Percentiles rank a stretch among this genome's conserved stretches.
Conservation (phyloP, 2,888 invertebrate genomes). For the Terebella lapidaria region DNA sequence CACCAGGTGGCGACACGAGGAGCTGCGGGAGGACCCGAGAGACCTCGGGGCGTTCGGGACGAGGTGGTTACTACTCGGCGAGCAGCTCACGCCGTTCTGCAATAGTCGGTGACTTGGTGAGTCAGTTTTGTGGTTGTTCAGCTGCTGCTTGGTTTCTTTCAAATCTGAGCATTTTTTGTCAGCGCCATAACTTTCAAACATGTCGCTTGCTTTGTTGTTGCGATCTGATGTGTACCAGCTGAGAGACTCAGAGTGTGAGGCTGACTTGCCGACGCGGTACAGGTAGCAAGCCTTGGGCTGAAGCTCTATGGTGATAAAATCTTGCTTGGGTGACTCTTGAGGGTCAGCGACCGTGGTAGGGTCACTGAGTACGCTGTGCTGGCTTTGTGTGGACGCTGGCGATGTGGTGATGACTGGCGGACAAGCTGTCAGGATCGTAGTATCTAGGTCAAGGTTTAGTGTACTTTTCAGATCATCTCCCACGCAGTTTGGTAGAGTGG, state of each 20-base stretch:
- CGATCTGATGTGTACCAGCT: conserved; percentile 10
- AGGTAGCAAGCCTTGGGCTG: background rate
- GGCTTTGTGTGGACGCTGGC: background rate
- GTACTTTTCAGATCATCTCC: too few relatives aligned
- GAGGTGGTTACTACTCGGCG: background rate
- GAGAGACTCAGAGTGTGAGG: background rate
- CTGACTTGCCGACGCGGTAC: background rate
- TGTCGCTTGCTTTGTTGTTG: conserved; percentile 14
- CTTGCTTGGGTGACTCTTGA: background rate
- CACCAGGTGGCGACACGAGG: too few relatives aligned
- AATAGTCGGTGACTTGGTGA: background rate
- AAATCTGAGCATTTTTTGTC: background rate
- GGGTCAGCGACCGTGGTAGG: background rate
- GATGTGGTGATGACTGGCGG: conserved; percentile 1
- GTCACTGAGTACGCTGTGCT: background rate
- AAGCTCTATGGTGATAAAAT: background rate
- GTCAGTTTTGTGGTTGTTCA: too few relatives aligned
- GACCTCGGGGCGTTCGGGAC: background rate
- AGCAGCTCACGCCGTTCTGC: background rate
- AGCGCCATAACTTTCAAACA: conserved; percentile 1
- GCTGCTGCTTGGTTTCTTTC: background rate
- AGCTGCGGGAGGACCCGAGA: background rate
- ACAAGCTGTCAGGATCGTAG: background rate
- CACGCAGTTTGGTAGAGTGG: too few relatives aligned
- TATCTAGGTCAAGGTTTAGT: background rate